Percentiles rank a stretch among this genome's conserved stretches.
Evolutionary conservation across 2,113 vertebrate genomes (phyloP).

Genomic region (Suncus etruscus): DNA sequence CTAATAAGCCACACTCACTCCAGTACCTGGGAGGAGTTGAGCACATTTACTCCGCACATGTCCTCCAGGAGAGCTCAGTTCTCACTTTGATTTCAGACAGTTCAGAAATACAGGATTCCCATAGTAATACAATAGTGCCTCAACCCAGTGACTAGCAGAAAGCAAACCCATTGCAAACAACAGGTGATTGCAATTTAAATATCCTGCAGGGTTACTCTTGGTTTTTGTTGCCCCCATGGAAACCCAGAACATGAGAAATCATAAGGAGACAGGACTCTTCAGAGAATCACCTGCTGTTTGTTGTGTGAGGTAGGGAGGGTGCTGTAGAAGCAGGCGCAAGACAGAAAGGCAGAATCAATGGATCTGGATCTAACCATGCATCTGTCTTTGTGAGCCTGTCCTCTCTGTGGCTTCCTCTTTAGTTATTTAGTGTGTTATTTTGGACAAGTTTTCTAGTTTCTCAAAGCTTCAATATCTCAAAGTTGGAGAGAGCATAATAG

Average conservation of each 20-base stretch:
- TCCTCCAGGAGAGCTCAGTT: background rate
- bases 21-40: background rate
- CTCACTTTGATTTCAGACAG: background rate
- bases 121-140: background rate
- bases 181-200: background rate
- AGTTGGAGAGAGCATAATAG: background rate
- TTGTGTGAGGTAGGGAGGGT: background rate
- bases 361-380: background rate
- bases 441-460: background rate
- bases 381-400: background rate
- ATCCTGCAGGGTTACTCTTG: background rate
- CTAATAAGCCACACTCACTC: background rate
- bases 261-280: background rate
- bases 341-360: no score
- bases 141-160: background rate
- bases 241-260: background rate
- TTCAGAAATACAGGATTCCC: background rate
- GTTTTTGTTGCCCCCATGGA: constrained; percentile 7
- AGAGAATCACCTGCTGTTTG: background rate
- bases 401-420: rapidly evolving
- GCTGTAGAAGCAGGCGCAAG: background rate
- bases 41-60: background rate
- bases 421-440: background rate
- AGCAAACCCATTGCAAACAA: background rate
- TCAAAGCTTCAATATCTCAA: background rate